phyloP scores from a whole-genome alignment of 2,797 vertebrate species.

The Macropus fuliginosus region DNA sequence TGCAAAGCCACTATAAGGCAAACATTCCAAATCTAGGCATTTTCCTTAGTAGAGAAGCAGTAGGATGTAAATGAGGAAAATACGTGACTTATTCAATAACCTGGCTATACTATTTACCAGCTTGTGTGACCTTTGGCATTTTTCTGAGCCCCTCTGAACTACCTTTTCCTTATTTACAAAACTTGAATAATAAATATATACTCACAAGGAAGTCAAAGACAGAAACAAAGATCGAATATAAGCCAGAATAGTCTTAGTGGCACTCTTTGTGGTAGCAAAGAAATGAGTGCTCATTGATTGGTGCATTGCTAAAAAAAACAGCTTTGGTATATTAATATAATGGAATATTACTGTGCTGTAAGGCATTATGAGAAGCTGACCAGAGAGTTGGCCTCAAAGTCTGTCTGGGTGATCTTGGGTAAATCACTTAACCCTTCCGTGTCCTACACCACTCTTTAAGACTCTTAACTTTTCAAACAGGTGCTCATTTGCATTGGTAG shows the following conservation, averaged over 20 bases:
- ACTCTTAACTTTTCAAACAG: background rate
- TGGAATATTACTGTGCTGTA: background rate
- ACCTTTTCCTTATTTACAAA: background rate
- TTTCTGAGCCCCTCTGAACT: background rate
- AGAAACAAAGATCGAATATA: background rate
- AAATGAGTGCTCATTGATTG: background rate
- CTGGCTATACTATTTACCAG: background rate
- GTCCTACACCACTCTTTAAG: background rate
- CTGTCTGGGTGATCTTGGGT: background rate
- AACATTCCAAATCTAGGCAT: background rate
- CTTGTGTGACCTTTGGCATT: background rate
- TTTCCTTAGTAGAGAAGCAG: background rate
- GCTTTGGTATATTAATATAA: background rate
- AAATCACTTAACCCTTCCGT: background rate
- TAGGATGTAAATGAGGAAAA: background rate
- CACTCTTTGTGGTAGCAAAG: background rate
- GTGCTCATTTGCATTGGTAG: background rate
- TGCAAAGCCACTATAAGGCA: background rate
- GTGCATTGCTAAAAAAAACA: background rate
- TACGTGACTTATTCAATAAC: background rate
- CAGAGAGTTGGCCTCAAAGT: background rate
- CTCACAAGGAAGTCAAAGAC: background rate
- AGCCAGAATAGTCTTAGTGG: background rate
- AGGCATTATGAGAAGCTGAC: background rate
- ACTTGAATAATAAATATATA: background rate